A percentile compares a stretch with the other conserved stretches of the same genome.
These are phyloP conservation scores for Elgaria multicarinata DNA, from an alignment of 2,113 vertebrate species.

Conservation along the genomic window DNA sequence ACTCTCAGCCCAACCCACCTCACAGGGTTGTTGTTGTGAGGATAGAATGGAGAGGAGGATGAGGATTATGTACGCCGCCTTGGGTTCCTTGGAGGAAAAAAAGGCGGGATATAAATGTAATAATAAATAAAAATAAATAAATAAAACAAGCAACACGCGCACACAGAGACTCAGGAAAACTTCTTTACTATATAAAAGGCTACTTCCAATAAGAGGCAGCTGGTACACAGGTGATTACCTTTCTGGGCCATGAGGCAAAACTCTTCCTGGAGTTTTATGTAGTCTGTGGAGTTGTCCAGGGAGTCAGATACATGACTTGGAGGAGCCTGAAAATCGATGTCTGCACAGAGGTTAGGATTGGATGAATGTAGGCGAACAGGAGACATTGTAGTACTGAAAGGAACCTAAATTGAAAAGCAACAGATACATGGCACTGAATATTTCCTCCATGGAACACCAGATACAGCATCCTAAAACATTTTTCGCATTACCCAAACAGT, in stretches of 20 bases:
- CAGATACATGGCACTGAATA: neutral
- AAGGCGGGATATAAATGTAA: too few relatives aligned
- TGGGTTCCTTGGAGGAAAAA: too few relatives aligned
- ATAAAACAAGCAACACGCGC: neutral
- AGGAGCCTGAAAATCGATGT: constrained; percentile 91
- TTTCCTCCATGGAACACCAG: neutral
- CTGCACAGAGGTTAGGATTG: constrained; percentile 97
- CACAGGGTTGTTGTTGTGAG: too few relatives aligned
- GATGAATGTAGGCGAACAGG: constrained; percentile 94
- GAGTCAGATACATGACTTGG: constrained; percentile 86
- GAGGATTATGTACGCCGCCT: too few relatives aligned
- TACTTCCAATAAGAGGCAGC: neutral
- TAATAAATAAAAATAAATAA: too few relatives aligned
- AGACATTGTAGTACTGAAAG: constrained; percentile 93
- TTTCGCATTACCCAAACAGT: neutral
- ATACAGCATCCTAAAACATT: neutral
- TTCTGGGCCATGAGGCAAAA: constrained; percentile 97
- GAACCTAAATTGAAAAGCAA: constrained; percentile 82
- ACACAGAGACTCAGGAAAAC: neutral
- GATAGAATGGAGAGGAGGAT: too few relatives aligned
- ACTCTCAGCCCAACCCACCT: too few relatives aligned
- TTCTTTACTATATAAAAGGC: neutral
- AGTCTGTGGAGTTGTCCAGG: constrained; percentile 89
- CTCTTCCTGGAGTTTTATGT: constrained; percentile 97
- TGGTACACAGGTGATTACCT: constrained; percentile 77